Evolutionary conservation across 2,797 vertebrate species (phyloP), one percentile per base, ranked within the genome.

Genomic region (Perodicticus potto): DNA sequence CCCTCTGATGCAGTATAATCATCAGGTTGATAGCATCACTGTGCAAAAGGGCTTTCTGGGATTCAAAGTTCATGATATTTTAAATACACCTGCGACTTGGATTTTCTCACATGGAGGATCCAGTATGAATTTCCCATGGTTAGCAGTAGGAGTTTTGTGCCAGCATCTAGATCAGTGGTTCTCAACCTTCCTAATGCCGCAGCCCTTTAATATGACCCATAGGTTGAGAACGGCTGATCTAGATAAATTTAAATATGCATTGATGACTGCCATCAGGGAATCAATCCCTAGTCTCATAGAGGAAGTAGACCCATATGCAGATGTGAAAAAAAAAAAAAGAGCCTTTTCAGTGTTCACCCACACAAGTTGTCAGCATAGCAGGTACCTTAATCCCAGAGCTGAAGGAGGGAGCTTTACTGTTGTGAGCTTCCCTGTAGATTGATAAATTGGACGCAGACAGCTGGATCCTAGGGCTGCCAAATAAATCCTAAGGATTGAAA

Each of bases 401-500:
- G 32, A 67, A 19, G 27, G 45, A 32, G 43, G 49, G 59, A 81
- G 40, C 25, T 78, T 34, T 45, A 5, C 63, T 65, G 59, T 65
- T 86, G 65, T 29, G 67, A n/a, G n/a, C 61, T 82, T 80, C 74
- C 61, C 87, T 4, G 5, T 90, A 65, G 85, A 63, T 40, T 23
- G 40, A 53, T 80, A 53, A 87, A 57, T 69, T 65, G n/a, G 59
- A 40, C 69, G 43, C 22, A 89, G 87, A 86, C 69, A 78, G 45
- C 69, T 25, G 55, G 49, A 88, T 45, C 74, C 57, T 37, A 67
- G 74, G 3, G 14, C 84, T 73, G 63, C 29, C 84, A 91, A 61
- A 65, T 89, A 49, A 89, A 86, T 67, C 73, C 40, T 81, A 34
- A 57, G 49, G 70, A 27, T 2, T 92, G 84, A 92, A 96, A 57